These are phyloP conservation scores for Thecophora atra DNA, from an alignment of 2,888 invertebrate species.

Conservation along the genomic window DNA sequence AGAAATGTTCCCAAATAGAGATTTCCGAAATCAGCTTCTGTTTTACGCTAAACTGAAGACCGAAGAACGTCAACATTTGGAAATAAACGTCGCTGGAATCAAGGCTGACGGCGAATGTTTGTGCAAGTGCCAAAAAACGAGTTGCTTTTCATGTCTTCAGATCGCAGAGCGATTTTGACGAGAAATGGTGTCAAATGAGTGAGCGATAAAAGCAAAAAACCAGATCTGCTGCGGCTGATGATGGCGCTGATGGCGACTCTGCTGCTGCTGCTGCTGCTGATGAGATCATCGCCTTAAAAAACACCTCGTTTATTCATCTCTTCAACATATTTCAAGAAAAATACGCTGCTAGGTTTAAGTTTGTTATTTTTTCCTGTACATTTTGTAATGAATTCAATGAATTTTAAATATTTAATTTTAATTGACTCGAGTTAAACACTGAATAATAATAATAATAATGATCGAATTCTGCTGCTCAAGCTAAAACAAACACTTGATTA, in stretches of 20 bases:
- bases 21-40: too few relatives aligned
- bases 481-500: too few relatives aligned
- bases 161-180: not conserved
- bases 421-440: too few relatives aligned
- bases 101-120: not conserved
- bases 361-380: too few relatives aligned
- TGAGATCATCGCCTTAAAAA: conserved; percentile 12
- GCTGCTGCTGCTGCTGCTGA: not conserved
- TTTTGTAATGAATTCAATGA: too few relatives aligned
- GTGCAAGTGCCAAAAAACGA: too few relatives aligned
- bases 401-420: too few relatives aligned
- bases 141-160: not conserved
- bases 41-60: conserved; percentile 1
- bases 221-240: not conserved
- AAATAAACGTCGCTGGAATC: not conserved
- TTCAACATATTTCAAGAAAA: not conserved
- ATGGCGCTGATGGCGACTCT: too few relatives aligned
- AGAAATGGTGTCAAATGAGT: conserved; percentile 3
- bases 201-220: not conserved
- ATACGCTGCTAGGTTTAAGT: too few relatives aligned
- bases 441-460: too few relatives aligned
- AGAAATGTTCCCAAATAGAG: too few relatives aligned
- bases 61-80: conserved; percentile 1
- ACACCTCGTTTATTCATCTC: not conserved
- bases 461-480: too few relatives aligned